phyloP scores from a whole-genome alignment of 2,113 vertebrate species.

The Crotalus viridis region DNA sequence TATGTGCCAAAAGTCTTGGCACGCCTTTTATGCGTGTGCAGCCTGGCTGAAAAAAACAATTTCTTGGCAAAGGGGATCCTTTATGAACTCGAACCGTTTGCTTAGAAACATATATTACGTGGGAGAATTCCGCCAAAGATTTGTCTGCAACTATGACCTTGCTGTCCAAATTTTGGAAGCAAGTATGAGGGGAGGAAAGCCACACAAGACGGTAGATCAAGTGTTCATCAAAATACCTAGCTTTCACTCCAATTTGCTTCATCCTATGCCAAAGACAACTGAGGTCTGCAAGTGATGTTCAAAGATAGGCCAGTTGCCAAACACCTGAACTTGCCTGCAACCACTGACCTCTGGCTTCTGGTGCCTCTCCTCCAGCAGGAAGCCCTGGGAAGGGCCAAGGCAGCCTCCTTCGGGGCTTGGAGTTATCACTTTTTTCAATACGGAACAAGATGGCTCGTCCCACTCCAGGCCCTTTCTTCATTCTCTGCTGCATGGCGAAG shows the following conservation, averaged over 20 bases:
- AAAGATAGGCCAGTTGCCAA: not conserved
- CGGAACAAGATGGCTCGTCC: not conserved
- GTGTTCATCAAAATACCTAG: not conserved
- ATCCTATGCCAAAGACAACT: constrained; percentile 9
- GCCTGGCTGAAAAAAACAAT: constrained; percentile 51
- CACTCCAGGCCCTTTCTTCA: not conserved
- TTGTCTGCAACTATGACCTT: constrained; percentile 46
- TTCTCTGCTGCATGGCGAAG: not conserved
- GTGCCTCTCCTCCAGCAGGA: not conserved
- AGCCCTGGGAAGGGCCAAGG: not conserved
- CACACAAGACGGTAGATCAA: not conserved
- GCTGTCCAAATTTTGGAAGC: not conserved
- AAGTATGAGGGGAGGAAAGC: not conserved
- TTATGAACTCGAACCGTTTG: constrained; percentile 35
- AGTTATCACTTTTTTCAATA: not conserved
- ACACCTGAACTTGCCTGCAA: not conserved
- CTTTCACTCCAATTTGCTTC: not conserved
- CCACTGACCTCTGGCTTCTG: not conserved
- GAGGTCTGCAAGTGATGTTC: not conserved
- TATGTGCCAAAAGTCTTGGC: constrained; percentile 57
- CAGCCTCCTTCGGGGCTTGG: not conserved
- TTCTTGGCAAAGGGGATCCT: constrained; percentile 41
- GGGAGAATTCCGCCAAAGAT: not conserved
- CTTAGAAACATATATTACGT: constrained; percentile 41
- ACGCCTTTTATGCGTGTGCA: constrained; percentile 51